phyloP scores from a whole-genome alignment of 92 coral and sea anemone genomes.

The Epizoanthus stellaris region DNA sequence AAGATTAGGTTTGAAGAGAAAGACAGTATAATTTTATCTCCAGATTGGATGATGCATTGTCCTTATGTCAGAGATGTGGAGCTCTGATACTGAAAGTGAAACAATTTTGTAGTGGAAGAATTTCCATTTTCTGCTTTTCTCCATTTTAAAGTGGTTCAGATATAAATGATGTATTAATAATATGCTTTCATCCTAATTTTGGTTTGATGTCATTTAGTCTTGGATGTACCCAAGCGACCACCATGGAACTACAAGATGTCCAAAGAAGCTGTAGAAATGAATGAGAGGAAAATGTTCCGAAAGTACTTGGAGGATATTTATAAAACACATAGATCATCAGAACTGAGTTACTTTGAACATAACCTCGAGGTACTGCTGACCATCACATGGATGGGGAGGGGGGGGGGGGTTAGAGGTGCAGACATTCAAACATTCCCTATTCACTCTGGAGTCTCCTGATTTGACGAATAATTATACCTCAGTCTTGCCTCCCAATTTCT shows the following conservation, averaged over 20 bases:
- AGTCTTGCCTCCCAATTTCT: too few relatives aligned
- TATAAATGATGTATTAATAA: not conserved
- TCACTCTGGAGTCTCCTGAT: too few relatives aligned
- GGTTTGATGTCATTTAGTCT: constrained; percentile 50
- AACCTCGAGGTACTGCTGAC: constrained; percentile 83
- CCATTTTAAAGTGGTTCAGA: too few relatives aligned
- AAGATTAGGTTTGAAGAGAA: too few relatives aligned
- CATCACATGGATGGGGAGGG: not conserved
- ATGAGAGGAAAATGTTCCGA: constrained; percentile 81
- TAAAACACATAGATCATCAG: constrained; percentile 60
- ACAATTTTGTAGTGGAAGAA: not conserved
- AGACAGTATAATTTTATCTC: too few relatives aligned
- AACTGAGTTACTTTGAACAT: constrained; percentile 94
- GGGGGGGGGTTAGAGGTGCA: not conserved
- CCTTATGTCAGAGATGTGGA: not conserved
- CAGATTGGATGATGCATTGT: not conserved
- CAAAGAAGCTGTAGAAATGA: constrained; percentile 84
- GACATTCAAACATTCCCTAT: too few relatives aligned
- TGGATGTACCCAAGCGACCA: constrained; percentile 96
- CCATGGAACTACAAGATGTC: constrained; percentile 90
- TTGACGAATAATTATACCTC: too few relatives aligned
- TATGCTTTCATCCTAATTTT: not conserved
- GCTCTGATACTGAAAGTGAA: too few relatives aligned
- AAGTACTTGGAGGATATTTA: constrained; percentile 77
- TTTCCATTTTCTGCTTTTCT: too few relatives aligned